Evolutionary conservation across 2,113 vertebrate genomes (phyloP), one percentile per base, ranked within the genome.

Genomic region (Gopherus flavomarginatus): DNA sequence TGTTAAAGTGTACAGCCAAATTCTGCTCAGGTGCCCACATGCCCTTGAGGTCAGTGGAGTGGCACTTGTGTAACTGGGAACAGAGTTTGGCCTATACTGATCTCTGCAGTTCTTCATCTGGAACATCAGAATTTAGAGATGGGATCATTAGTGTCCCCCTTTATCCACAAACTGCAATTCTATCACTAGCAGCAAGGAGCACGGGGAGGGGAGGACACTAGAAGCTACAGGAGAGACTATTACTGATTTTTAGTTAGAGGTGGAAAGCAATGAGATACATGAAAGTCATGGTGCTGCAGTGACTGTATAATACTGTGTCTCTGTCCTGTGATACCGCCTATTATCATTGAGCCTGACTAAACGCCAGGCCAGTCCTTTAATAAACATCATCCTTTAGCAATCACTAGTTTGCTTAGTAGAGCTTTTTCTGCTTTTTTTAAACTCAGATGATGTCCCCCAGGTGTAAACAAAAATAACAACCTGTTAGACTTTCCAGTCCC

Each of bases 21-120:
- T 89, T 85, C 14, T 80, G 88, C 12, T n/a, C 52, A 38, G 65
- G 21, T 72, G 21, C 22, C 19, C 35, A 26, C 22, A 38, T 14
- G 35, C 52, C 52, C 7, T 8, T 54, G 80, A 53, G 50, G n/a
- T 54, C n/a, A 54, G 4, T 16, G 22, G 22, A 10, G 62, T 86
- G 8, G 83, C 27, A 83, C 65, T 49, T 88, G 29, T 94, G 86
- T 52, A 90, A 86, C 92, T 92, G 62, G 92, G 78, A 83, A n/a
- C 35, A 72, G 38, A 87, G 42, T 53, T 16, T 83, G n/a, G n/a
- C 85, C 35, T 80, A 1, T 88, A 56, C 69, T 79, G 65, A 59
- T 31, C 12, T 49, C 56, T 95, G 49, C 85, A 16, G 65, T 93
- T 90, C 7, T 81, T 16, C 22, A 62, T 27, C 94, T 93, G 31